Percentiles rank a stretch among this genome's conserved stretches.
These are phyloP conservation scores for Caerostris extrusa DNA, from an alignment of 1,140 invertebrate genomes.

Conservation along the genomic window DNA sequence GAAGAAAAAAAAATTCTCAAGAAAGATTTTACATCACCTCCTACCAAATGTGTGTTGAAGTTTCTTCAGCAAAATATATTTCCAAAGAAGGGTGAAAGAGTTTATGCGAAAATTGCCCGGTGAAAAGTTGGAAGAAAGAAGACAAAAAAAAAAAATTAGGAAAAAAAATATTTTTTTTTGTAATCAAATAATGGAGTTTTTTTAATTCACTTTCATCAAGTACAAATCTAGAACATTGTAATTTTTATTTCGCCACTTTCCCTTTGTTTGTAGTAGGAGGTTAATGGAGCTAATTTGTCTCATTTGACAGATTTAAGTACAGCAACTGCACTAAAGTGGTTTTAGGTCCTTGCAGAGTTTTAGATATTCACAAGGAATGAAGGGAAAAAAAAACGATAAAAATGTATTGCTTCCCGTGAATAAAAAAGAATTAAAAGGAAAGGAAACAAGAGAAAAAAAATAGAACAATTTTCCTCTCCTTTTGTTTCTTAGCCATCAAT, in stretches of 20 bases:
- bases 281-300: constrained; percentile 64
- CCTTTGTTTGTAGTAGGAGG: constrained; percentile 42
- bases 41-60: neutral
- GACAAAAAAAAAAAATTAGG: neutral
- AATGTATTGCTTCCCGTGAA: constrained; percentile 38
- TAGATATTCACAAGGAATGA: neutral
- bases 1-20: neutral
- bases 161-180: neutral
- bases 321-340: constrained; percentile 58
- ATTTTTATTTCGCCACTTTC: constrained; percentile 36
- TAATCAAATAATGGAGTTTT: constrained; percentile 11
- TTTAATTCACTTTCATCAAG: neutral
- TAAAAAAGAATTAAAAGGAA: neutral
- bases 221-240: neutral
- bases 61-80: neutral
- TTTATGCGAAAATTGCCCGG: neutral
- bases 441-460: neutral
- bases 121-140: neutral
- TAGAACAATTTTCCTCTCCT: neutral
- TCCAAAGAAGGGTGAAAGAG: neutral
- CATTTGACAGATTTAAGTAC: constrained; percentile 49
- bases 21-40: constrained; percentile 8
- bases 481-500: constrained; percentile 41
- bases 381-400: neutral
- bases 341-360: constrained; percentile 49